Conservation (phyloP, 2,888 invertebrate genomes). For the Tipula unca region DNA sequence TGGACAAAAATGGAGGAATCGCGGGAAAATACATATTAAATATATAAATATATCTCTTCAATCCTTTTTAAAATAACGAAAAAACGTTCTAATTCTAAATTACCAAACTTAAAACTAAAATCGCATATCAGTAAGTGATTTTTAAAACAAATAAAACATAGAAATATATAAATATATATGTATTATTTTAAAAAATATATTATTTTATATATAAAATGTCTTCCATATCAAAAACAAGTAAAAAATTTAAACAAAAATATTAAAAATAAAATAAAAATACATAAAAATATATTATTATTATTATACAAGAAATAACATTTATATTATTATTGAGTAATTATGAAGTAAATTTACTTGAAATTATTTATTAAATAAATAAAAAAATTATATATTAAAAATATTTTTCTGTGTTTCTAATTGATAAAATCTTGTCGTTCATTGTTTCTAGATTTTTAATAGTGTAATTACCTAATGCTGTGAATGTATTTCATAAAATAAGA, state of each 20-base stretch:
- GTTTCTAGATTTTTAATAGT: no score
- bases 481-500: no score
- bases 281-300: not conserved
- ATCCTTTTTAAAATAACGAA: not conserved
- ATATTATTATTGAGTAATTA: not conserved
- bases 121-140: constrained; percentile 8
- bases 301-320: not conserved
- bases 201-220: constrained; percentile 14
- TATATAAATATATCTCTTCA: not conserved
- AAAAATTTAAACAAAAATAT: not conserved
- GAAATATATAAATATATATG: not conserved
- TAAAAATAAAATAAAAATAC: not conserved
- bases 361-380: constrained; percentile 10
- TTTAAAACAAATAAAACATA: constrained; percentile 4
- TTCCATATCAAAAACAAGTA: not conserved
- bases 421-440: no score
- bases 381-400: not conserved
- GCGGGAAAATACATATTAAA: not conserved
- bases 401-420: not conserved
- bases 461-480: no score
- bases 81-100: not conserved
- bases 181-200: not conserved
- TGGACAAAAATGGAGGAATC: not conserved
- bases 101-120: not conserved
- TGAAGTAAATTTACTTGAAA: not conserved